Evolutionary conservation across 1,140 invertebrate species (phyloP).

Genomic region (Archegozetes longisetosus): DNA sequence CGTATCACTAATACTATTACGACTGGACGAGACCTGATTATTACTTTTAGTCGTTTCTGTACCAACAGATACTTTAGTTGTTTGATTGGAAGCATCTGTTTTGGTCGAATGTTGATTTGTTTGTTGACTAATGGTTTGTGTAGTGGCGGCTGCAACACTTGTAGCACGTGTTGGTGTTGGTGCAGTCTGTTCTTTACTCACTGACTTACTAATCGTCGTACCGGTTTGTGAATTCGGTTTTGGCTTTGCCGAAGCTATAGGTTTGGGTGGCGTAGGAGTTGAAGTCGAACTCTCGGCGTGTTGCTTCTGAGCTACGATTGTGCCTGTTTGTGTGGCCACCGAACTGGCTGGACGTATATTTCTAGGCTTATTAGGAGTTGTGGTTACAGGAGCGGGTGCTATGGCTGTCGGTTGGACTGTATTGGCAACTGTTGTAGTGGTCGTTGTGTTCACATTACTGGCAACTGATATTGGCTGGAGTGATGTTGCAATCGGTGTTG

Average conservation of each 20-base stretch:
- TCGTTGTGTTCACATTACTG: background rate
- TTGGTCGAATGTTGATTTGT: background rate
- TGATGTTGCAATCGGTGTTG: background rate
- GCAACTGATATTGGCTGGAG: conserved; percentile 1
- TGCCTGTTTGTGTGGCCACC: background rate
- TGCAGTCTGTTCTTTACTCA: background rate
- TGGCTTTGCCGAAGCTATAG: background rate
- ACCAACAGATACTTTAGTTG: background rate
- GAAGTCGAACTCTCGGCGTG: background rate
- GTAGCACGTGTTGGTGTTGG: background rate
- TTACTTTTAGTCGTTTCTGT: background rate
- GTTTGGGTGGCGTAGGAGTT: background rate
- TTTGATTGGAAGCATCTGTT: background rate
- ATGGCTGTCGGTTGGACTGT: background rate
- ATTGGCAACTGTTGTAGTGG: background rate
- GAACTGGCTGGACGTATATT: background rate
- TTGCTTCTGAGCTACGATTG: background rate
- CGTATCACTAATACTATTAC: background rate
- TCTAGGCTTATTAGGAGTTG: background rate
- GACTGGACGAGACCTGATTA: background rate
- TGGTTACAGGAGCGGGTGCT: background rate
- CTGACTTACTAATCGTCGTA: background rate
- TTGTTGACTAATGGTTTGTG: background rate
- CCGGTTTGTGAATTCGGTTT: background rate
- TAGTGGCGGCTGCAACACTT: background rate